Base-by-base conservation (phyloP, 2,797 vertebrate genomes). In the Clarias platycephalus region DNA sequence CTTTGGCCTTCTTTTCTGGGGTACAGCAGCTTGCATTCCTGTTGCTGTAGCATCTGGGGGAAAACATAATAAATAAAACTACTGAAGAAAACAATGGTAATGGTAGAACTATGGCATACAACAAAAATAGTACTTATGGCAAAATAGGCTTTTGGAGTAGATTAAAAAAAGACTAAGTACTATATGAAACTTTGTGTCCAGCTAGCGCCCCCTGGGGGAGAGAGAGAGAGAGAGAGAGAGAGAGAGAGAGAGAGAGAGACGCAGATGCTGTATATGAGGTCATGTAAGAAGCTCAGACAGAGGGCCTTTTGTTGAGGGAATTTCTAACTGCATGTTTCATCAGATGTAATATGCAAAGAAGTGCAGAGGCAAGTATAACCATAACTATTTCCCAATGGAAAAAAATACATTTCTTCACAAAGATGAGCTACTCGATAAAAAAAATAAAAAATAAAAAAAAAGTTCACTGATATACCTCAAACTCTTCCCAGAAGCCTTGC, bases 401-500 rank as follows among this genome's bases (percentile, higher is more conserved):
- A 57, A 57, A 28, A 74, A 49, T 26, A 16, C 0, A 16, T 34
- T 15, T 78, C 5, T 78, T 24, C 20, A 24, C 12, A 62, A n/a
- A 40, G 40, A 13, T 40, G 12, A 60, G 55, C 57, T 37, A 40
- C 22, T 78, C 20, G 16, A 71, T 26, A 79, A 76, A 71, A 62
- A 67, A 66, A 62, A n/a, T n/a, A n/a, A 67, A 8, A 62, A 85
- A 62, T 20, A 1, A 82, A 71, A 28, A 58, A 6, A 22, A 0
- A 74, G 18, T 15, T 24, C 15, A 62, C 67, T 24, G 22, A 88
- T 89, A 26, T 90, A 97, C 96, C 96, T 98, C 96, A 88, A 97
- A 97, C 91, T 97, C 97, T 86, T 97, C 96, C 96, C 97, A 96
- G 94, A 97, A 97, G 26, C 96, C 96, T 91, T 97, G 96, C 88